Percentiles rank a stretch among this genome's conserved stretches.
Evolutionary conservation across 1,140 invertebrate genomes (phyloP).

Genomic region (Zelostemma sp.): DNA sequence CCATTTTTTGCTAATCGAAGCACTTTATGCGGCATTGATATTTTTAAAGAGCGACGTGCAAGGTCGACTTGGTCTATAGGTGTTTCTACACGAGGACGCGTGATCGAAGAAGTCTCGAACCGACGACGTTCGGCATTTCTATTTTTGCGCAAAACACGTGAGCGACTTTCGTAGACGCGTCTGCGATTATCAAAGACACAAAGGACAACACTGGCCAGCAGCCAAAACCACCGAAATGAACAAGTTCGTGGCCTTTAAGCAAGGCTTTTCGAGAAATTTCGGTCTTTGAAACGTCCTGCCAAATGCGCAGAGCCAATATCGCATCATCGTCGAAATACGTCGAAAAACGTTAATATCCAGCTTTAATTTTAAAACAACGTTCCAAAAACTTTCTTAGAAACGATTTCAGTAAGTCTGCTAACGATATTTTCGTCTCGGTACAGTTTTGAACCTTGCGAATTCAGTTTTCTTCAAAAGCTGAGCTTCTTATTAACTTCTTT

Average conservation of each 20-base stretch:
- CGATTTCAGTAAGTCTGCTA: too few relatives aligned
- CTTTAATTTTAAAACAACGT: too few relatives aligned
- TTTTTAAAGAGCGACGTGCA: neutral
- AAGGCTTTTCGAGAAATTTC: neutral
- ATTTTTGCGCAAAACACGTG: neutral
- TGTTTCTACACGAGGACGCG: neutral
- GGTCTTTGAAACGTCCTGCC: neutral
- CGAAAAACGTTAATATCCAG: too few relatives aligned
- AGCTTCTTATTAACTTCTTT: too few relatives aligned
- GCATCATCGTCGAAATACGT: too few relatives aligned
- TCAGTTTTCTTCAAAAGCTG: too few relatives aligned
- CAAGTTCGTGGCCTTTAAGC: conserved; percentile 2
- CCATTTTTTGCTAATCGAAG: neutral
- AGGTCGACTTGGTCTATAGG: neutral
- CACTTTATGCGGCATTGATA: neutral
- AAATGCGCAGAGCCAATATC: neutral
- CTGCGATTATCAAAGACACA: neutral
- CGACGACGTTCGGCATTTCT: neutral
- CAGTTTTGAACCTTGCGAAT: too few relatives aligned
- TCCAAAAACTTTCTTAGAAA: too few relatives aligned
- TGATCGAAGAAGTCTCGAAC: neutral
- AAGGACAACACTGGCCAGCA: neutral
- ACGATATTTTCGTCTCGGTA: too few relatives aligned
- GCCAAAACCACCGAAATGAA: neutral
- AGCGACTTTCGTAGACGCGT: neutral